Evolutionary conservation across 2,888 invertebrate species (phyloP), one percentile per base, ranked within the genome.

Genomic region (Idaea straminata): DNA sequence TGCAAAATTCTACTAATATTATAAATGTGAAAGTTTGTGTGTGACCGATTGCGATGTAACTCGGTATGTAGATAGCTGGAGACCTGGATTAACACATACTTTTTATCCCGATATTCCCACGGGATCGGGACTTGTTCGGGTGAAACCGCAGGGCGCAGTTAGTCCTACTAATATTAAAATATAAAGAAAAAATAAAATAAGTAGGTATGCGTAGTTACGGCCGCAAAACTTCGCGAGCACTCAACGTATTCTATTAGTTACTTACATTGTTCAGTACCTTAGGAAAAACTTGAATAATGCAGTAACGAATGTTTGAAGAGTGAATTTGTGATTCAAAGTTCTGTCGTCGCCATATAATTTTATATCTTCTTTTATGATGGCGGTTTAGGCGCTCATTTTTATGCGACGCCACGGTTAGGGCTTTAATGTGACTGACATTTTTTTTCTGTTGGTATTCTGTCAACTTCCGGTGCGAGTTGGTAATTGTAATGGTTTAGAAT

Each of bases 211-310:
- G 25, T 72, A 74, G 74, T 76, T 67, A 75, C 73, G 64, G 72
- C 63, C 66, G 75, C 71, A 63, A 69, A 77, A 77, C 75, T 77
- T 76, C 60, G 36, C 4, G 10, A 5, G 6, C 10, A 36, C 67
- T 79, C 74, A 65, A 66, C 72, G 77, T 82, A 79, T 79, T 79
- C 75, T 76, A 79, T 81, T 80, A 10, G 47, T 47, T 47, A 47
- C 47, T 13, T 47, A 47, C 5, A 47, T 77, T 73, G 72, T 76
- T 72, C 71, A 77, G 77, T 78, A 78, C 77, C 71, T 68, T 61
- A 71, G 77, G 77, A 78, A 78, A 80, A 81, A 77, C 74, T 77
- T 78, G 74, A 77, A 78, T 79, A 79, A 80, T 74, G 74, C 74
- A 74, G 75, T 80, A 76, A 77, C 75, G 73, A 83, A 79, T 76